Percentiles rank a stretch among this genome's conserved stretches.
These are phyloP conservation scores for Chrysocyon brachyurus DNA, from an alignment of 2,797 vertebrate species.

Conservation along the genomic window DNA sequence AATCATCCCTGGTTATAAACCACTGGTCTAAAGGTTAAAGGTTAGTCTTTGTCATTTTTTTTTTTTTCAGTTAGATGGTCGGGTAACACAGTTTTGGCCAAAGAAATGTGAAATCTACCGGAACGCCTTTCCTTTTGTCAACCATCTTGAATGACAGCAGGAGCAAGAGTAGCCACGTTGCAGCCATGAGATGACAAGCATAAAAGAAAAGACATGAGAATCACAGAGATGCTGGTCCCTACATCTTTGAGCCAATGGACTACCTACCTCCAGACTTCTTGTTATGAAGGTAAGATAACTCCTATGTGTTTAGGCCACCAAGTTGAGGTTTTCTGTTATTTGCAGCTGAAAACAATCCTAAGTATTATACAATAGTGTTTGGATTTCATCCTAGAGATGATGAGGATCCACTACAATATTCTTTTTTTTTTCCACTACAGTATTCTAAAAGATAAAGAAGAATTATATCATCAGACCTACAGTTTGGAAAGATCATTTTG, in stretches of 20 bases:
- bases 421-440: not conserved
- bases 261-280: not conserved
- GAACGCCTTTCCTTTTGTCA: not conserved
- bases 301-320: not conserved
- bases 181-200: not conserved
- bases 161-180: not conserved
- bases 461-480: not conserved
- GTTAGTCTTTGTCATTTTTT: not conserved
- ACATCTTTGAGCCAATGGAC: not conserved
- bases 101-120: not conserved
- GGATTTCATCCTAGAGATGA: slow-evolving; percentile 11
- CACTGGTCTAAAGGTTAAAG: not conserved
- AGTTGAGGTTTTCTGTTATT: not conserved
- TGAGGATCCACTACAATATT: not conserved
- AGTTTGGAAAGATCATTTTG: not conserved
- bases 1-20: not conserved
- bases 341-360: not conserved
- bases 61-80: not conserved
- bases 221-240: not conserved
- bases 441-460: not conserved
- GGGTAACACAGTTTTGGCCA: not conserved
- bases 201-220: not conserved
- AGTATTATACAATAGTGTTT: not conserved
- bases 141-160: not conserved
- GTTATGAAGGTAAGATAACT: not conserved